Conservation (phyloP, 1,140 invertebrate species). For the Schlechtendalia chinensis region DNA sequence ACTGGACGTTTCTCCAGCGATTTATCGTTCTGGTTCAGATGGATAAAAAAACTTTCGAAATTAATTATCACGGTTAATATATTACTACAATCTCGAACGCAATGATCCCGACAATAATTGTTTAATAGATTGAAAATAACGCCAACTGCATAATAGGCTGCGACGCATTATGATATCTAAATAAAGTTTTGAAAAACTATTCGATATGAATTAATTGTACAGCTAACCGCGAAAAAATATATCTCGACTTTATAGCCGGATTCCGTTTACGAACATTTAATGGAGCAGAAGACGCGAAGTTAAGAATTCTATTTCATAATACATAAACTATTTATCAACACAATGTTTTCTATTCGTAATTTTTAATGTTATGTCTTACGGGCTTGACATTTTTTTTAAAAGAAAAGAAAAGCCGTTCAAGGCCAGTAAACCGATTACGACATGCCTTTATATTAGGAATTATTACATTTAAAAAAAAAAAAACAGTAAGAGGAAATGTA, state of each 20-base stretch:
- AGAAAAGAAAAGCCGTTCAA: not conserved
- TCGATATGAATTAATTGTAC: slow-evolving; percentile 34
- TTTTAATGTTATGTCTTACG: too few species aligned
- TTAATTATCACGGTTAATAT: not conserved
- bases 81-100: slow-evolving; percentile 14
- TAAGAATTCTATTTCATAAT: not conserved
- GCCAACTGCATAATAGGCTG: not conserved
- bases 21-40: not conserved
- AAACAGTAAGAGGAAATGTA: not conserved
- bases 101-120: slow-evolving; percentile 33
- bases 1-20: slow-evolving; percentile 12
- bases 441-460: not conserved
- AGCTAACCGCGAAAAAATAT: too few species aligned
- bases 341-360: not conserved
- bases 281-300: not conserved
- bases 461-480: not conserved
- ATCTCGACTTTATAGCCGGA: not conserved
- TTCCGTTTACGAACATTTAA: not conserved
- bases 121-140: slow-evolving; percentile 47
- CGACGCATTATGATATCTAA: too few species aligned
- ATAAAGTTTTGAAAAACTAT: slow-evolving; percentile 32
- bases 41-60: slow-evolving; percentile 19
- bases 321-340: not conserved
- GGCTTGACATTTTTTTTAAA: not conserved
- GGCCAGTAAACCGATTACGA: not conserved